Evolutionary conservation across 2,113 vertebrate species (phyloP), one percentile per base, ranked within the genome.

Genomic region (Lepisosteus osseus): DNA sequence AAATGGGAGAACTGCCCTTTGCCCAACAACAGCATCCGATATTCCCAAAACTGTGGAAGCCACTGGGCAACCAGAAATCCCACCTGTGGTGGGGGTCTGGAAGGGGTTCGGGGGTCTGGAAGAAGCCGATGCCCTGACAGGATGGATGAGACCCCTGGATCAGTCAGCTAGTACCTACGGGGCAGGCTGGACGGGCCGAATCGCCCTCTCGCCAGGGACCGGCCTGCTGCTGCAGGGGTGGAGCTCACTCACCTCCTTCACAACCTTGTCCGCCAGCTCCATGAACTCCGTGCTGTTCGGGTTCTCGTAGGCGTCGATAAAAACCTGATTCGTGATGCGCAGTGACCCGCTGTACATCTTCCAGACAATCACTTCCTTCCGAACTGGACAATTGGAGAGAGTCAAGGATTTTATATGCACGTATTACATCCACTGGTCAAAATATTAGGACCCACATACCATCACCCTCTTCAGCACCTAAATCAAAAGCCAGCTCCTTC

Each of bases 261-360:
- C 44, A 57, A 92, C 89, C 69, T 88, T 72, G 3, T 61, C 69
- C 0, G 90, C 86, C 75, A 93, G 81, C 0, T 56, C 70, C 54
- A 84, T 77, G 70, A 88, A 93, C 79, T 90, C 85, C 0, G 77
- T 5, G 72, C 76, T 87, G 73, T 74, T 84, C 11, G 80, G 41
- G 72, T 87, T 76, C 76, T 91, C 86, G 6, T 91, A 92, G 0
- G 78, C 70, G 0, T 87, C 64, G 5, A 69, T 47, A 70, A 92
- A 93, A 2, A 1, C 69, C 77, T 90, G 76, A 82, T 89, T 91
- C 51, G 86, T 88, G 80, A 93, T 91, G 66, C 75, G 76, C 77
- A 92, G 85, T 42, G 86, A 86, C 65, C 91, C 92, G 0, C 55
- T 84, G 78, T 87, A 93, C 74, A 93, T 85, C 82, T 71, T 87